These are phyloP conservation scores for Trematomus loennbergii DNA, from an alignment of 2,113 vertebrate species.

Conservation along the genomic window DNA sequence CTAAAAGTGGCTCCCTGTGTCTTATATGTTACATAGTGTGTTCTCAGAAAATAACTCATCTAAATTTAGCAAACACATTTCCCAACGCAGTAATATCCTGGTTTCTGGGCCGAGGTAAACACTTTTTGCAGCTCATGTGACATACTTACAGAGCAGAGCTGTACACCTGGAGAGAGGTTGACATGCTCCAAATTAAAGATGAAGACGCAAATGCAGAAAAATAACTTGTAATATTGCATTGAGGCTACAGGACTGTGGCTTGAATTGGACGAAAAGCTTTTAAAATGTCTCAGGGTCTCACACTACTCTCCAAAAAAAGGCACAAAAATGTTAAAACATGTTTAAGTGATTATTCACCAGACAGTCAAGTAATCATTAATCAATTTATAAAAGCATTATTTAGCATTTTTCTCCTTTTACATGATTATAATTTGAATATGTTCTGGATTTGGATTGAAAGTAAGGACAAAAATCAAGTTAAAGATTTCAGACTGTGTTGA, in stretches of 20 bases:
- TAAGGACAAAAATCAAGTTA: too few species aligned
- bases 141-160: constrained; percentile 25
- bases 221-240: background rate
- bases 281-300: background rate
- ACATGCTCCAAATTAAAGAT: constrained; percentile 12
- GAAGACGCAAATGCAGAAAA: background rate
- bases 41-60: constrained; percentile 22
- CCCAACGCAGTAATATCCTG: constrained; percentile 33
- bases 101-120: constrained; percentile 39
- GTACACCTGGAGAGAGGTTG: constrained; percentile 11
- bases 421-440: too few species aligned
- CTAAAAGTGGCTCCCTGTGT: background rate
- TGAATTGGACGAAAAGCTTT: background rate
- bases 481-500: too few species aligned
- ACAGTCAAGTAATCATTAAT: background rate
- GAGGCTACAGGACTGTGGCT: background rate
- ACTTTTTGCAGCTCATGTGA: constrained; percentile 27
- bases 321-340: background rate
- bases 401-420: background rate
- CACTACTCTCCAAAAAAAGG: background rate
- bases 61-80: constrained; percentile 31
- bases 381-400: background rate
- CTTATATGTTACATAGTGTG: constrained; percentile 24
- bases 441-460: too few species aligned
- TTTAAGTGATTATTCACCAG: background rate